Percentiles rank a stretch among this genome's conserved stretches.
phyloP scores from a whole-genome alignment of 2,888 invertebrate genomes.

The Trissolcus japonicus region DNA sequence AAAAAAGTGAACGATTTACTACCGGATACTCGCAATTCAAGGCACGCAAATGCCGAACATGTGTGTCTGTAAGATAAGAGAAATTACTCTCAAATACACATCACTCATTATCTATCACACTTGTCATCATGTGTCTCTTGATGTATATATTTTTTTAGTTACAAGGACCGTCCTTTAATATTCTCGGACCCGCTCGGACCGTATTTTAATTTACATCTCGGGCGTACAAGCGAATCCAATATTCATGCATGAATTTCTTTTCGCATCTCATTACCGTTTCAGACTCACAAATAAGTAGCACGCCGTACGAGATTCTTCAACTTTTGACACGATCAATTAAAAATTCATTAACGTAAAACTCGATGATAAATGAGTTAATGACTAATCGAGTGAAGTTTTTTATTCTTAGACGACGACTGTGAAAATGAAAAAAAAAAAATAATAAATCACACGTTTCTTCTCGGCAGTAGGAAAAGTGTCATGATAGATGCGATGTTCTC shows the following conservation, averaged over 20 bases:
- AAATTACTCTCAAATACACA: conserved; percentile 68
- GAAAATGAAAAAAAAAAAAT: conserved; percentile 23
- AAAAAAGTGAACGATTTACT: conserved; percentile 43
- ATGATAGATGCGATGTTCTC: conserved; percentile 35
- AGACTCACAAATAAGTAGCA: neutral
- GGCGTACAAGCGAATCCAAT: too few relatives aligned
- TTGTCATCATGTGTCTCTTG: conserved; percentile 40
- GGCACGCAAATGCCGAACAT: conserved; percentile 70
- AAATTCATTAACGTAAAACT: conserved; percentile 18
- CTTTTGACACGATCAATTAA: conserved; percentile 17
- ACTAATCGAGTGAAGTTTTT: conserved; percentile 19
- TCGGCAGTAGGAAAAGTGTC: conserved; percentile 34
- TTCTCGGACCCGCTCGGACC: too few relatives aligned
- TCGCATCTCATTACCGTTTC: conserved; percentile 5
- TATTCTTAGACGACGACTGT: conserved; percentile 1
- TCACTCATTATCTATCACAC: conserved; percentile 58
- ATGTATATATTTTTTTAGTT: conserved; percentile 20
- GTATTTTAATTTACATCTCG: too few relatives aligned
- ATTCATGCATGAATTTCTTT: neutral
- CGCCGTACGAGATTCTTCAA: conserved; percentile 10
- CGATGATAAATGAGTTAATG: conserved; percentile 27
- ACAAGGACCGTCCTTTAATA: too few relatives aligned
- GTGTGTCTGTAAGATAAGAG: conserved; percentile 71
- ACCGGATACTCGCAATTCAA: conserved; percentile 68
- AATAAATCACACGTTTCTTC: conserved; percentile 3